Conservation (phyloP, 2,888 invertebrate genomes). For the Megamerina dolium region DNA sequence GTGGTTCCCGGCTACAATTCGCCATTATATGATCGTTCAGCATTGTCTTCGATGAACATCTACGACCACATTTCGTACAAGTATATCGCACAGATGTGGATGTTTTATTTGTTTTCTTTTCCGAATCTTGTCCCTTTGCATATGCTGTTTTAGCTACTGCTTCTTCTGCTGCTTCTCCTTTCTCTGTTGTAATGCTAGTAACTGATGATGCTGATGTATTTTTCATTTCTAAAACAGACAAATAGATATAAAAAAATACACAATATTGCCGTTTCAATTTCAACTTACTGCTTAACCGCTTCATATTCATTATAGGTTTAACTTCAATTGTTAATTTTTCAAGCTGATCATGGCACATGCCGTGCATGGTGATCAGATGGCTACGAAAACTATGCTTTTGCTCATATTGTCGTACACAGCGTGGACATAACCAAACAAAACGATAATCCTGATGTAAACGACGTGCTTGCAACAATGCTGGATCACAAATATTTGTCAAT, state of each 20-base stretch:
- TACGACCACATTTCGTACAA: conserved; percentile 27
- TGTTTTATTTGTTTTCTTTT: not conserved
- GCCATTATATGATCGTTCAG: conserved; percentile 25
- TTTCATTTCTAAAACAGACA: too few relatives aligned
- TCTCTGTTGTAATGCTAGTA: too few relatives aligned
- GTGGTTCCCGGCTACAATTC: conserved; percentile 26
- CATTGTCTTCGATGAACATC: conserved; percentile 22
- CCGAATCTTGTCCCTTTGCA: not conserved
- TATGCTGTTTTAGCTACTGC: conserved; percentile 3
- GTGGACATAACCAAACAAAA: conserved; percentile 8
- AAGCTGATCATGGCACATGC: conserved; percentile 7
- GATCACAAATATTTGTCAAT: conserved; percentile 4
- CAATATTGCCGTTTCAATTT: too few relatives aligned
- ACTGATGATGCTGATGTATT: too few relatives aligned
- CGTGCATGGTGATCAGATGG: conserved; percentile 9
- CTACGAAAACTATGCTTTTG: conserved; percentile 11
- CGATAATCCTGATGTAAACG: conserved; percentile 1
- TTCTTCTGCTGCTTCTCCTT: conserved; percentile 2
- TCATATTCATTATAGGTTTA: conserved; percentile 3
- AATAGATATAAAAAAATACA: too few relatives aligned
- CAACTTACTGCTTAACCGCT: too few relatives aligned
- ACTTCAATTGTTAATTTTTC: conserved; percentile 4
- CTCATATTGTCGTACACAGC: conserved; percentile 7
- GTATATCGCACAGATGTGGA: conserved; percentile 11
- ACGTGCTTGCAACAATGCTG: conserved; percentile 1